Percentiles rank a stretch among this genome's conserved stretches.
Evolutionary conservation across 2,797 vertebrate species (phyloP).

Genomic region (Oreonectes daqikongensis): DNA sequence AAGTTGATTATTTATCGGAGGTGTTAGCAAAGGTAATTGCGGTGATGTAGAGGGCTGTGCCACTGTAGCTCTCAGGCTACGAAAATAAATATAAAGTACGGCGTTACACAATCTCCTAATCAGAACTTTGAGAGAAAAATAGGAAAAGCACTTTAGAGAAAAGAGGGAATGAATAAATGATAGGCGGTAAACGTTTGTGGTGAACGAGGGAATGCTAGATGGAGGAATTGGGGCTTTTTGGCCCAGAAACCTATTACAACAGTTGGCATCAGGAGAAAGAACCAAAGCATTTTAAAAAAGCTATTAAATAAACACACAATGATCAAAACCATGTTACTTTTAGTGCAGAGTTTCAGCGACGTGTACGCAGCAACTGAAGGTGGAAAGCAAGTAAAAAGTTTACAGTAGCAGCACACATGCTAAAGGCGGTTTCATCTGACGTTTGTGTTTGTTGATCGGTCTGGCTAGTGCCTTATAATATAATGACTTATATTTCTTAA

Average conservation of each 20-base stretch:
- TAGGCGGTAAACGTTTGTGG: slow-evolving; percentile 46
- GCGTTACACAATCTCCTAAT: slow-evolving; percentile 31
- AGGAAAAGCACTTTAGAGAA: slow-evolving; percentile 36
- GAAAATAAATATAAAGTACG: slow-evolving; percentile 35
- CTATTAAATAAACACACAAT: slow-evolving; percentile 40
- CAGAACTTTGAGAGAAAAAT: slow-evolving; percentile 33
- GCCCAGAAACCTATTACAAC: slow-evolving; percentile 36
- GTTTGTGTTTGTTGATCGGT: no score
- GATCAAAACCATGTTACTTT: slow-evolving; percentile 40
- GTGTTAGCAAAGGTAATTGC: slow-evolving; percentile 36
- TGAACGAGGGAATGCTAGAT: slow-evolving; percentile 16
- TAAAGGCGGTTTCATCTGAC: no score
- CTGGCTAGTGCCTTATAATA: no score
- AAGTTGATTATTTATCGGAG: slow-evolving; percentile 38
- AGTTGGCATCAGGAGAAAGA: slow-evolving; percentile 21
- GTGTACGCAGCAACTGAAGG: slow-evolving; percentile 1
- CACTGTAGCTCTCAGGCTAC: not conserved
- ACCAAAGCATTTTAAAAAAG: not conserved
- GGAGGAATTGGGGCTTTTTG: slow-evolving; percentile 28
- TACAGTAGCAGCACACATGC: slow-evolving; percentile 6
- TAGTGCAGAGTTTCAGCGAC: slow-evolving; percentile 16
- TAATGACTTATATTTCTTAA: no score
- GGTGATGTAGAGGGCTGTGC: slow-evolving; percentile 35
- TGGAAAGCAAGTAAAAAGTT: slow-evolving; percentile 17
- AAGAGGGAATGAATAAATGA: slow-evolving; percentile 53